Percentiles rank a stretch among this genome's conserved stretches.
These are phyloP conservation scores for Pseudochaenichthys georgianus DNA, from an alignment of 2,797 vertebrate species.

Conservation along the genomic window DNA sequence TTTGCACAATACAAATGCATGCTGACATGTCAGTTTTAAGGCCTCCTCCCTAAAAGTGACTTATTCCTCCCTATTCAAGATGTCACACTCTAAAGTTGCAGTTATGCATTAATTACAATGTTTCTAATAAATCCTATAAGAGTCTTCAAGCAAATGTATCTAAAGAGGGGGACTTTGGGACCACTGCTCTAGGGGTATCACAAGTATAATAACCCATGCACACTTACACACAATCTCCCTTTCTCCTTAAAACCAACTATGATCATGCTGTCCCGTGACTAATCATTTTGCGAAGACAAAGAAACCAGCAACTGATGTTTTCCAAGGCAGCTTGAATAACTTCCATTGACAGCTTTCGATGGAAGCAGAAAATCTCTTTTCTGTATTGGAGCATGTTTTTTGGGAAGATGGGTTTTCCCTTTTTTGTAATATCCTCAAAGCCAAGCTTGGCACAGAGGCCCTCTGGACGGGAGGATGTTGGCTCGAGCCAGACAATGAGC, in stretches of 20 bases:
- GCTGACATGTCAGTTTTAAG: too few species aligned
- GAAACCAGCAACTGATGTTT: constrained; percentile 62
- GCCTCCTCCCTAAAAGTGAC: too few species aligned
- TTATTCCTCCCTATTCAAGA: too few species aligned
- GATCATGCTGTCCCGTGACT: too few species aligned
- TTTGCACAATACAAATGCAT: too few species aligned
- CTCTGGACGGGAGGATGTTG: constrained; percentile 49
- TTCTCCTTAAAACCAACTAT: too few species aligned
- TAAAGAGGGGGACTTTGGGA: too few species aligned
- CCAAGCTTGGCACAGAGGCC: constrained; percentile 65
- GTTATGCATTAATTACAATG: too few species aligned
- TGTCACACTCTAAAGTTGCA: too few species aligned
- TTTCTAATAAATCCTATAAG: too few species aligned
- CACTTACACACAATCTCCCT: constrained; percentile 30
- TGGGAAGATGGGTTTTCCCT: constrained; percentile 67
- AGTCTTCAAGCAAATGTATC: too few species aligned
- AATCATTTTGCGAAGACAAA: too few species aligned
- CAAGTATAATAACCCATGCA: constrained; percentile 25
- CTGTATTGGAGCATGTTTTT: constrained; percentile 71
- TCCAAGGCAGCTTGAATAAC: constrained; percentile 70
- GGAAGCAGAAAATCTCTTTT: constrained; percentile 69
- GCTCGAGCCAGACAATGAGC: constrained; percentile 52
- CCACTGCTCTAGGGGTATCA: constrained; percentile 2
- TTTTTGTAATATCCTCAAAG: constrained; percentile 61
- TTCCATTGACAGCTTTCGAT: constrained; percentile 70